Conservation (phyloP, 2,113 vertebrate species). For the Ginglymostoma cirratum region DNA sequence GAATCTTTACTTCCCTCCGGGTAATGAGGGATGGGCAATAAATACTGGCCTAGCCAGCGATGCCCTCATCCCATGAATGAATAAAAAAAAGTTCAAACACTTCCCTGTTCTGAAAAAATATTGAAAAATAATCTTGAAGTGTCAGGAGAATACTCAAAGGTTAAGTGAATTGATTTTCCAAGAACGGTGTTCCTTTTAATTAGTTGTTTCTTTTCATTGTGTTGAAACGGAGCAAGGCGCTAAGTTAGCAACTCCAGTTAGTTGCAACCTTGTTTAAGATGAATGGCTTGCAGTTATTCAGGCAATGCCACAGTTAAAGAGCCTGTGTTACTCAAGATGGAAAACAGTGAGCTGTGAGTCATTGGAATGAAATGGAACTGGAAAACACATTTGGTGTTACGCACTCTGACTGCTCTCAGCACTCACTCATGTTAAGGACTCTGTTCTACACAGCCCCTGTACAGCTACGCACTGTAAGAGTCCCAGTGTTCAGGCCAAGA, state of each 20-base stretch:
- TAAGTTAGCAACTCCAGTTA: background rate
- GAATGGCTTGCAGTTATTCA: background rate
- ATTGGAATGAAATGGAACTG: background rate
- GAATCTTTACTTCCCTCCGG: too few relatives aligned
- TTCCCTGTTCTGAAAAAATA: background rate
- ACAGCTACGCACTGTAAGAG: background rate
- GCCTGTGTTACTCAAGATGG: background rate
- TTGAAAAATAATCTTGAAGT: background rate
- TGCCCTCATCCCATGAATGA: background rate
- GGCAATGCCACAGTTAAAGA: background rate
- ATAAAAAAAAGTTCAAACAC: background rate
- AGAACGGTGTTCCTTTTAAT: background rate
- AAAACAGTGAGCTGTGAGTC: background rate
- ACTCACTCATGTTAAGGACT: background rate
- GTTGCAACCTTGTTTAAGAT: background rate
- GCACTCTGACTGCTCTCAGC: background rate
- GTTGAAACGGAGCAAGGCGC: background rate
- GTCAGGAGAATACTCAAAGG: background rate
- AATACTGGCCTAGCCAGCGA: background rate
- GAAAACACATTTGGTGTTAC: background rate
- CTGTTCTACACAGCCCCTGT: background rate
- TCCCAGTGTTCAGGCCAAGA: background rate
- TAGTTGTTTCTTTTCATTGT: background rate
- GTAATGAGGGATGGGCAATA: too few relatives aligned
- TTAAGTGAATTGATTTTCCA: background rate